Evolutionary conservation across 2,797 vertebrate genomes (phyloP), one percentile per base, ranked within the genome.

Genomic region (Luscinia megarhynchos): DNA sequence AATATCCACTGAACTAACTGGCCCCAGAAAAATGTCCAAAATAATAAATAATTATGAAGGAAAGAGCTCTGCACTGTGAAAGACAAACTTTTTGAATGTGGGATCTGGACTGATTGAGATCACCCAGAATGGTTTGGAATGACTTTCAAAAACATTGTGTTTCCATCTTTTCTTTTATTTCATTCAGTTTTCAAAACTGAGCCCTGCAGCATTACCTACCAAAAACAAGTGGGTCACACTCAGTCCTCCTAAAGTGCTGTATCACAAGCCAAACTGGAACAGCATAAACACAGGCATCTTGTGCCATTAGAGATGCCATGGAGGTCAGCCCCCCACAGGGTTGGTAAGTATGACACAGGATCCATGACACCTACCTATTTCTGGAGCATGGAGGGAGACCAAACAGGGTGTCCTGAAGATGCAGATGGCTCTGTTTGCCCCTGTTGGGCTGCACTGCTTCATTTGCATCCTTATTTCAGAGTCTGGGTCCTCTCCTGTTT

Each of bases 71-170:
- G 36, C 27, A 32, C 10, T 6, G 1, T 67, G 32, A 76, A 78
- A 69, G 16, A 19, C 22, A 54, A 64, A 62, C 5, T 40, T 22
- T 24, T 48, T 66, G 26, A 69, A 43, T 59, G 11, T 45, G 27
- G 11, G 30, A 87, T 9, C 19, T 59, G n/a, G n/a, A 43, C 9
- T 48, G 29, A 11, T 29, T 40, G 27, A 68, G 30, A 36, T 90
- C 12, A 70, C 3, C 15, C 15, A 38, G 34, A 78, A 78, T 11
- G 57, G 9, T 20, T 46, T 59, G n/a, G 53, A 78, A 55, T 53
- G 13, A 34, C 11, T 68, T 84, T 24, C 0, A 2, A 64, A 64
- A 84, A 41, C 46, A 7, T 2, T 0, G 3, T n/a, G 4, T 79
- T 94, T 81, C 18, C 6, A 15, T 45, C 2, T 89, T 91, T 40